phyloP scores from a whole-genome alignment of 2,888 invertebrate genomes.

The Drosophila acutilabella region DNA sequence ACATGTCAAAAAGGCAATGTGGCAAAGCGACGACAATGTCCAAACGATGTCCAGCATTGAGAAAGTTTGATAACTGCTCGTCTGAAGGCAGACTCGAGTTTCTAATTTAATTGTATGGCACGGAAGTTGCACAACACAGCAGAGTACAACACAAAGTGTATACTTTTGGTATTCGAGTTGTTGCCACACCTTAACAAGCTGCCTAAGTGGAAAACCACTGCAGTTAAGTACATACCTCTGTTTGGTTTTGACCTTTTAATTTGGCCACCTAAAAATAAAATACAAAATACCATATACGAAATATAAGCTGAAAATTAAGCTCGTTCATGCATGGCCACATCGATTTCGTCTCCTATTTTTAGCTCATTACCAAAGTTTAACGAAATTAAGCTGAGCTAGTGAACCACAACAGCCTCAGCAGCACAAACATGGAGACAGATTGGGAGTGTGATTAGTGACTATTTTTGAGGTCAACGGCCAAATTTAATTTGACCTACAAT shows the following conservation, averaged over 20 bases:
- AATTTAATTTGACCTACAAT: slow-evolving; percentile 34
- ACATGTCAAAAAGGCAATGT: slow-evolving; percentile 20
- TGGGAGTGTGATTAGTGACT: slow-evolving; percentile 29
- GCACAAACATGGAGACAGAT: not conserved
- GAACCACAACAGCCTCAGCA: slow-evolving; percentile 43
- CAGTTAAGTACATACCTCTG: slow-evolving; percentile 28
- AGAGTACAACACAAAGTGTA: slow-evolving; percentile 23
- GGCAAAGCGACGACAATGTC: slow-evolving; percentile 18
- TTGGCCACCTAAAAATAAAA: slow-evolving; percentile 28
- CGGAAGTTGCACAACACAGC: slow-evolving; percentile 8
- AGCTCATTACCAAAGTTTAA: slow-evolving; percentile 52
- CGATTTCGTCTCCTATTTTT: slow-evolving; percentile 57
- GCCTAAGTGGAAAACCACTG: slow-evolving; percentile 23
- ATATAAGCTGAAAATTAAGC: slow-evolving; percentile 24
- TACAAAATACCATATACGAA: not conserved
- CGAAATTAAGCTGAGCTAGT: slow-evolving; percentile 55
- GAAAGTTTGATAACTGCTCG: slow-evolving; percentile 48
- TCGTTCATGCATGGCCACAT: slow-evolving; percentile 29
- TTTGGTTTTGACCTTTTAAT: slow-evolving; percentile 48
- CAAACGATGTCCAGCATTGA: slow-evolving; percentile 40
- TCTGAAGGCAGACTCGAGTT: slow-evolving; percentile 53
- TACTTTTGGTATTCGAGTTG: slow-evolving; percentile 25
- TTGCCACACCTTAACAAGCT: slow-evolving; percentile 23
- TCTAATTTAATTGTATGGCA: slow-evolving; percentile 72
- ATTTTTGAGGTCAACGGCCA: slow-evolving; percentile 32